A percentile compares a stretch with the other conserved stretches of the same genome.
These are phyloP conservation scores for Trichomalopsis sarcophagae DNA, from an alignment of 1,140 invertebrate species.

Conservation along the genomic window DNA sequence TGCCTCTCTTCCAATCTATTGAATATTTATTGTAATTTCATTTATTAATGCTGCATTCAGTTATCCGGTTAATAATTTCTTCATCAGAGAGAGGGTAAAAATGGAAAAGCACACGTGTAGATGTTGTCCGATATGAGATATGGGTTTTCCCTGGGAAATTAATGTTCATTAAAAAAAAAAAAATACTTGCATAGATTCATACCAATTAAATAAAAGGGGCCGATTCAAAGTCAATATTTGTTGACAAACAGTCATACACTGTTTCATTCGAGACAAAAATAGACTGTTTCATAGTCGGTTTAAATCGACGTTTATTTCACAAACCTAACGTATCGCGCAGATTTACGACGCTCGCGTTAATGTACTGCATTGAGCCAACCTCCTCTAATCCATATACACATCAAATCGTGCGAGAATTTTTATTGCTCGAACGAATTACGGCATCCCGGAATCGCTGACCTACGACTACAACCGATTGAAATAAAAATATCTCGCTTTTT, in stretches of 20 bases:
- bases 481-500: background rate
- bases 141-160: background rate
- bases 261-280: too few relatives aligned
- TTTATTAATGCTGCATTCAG: background rate
- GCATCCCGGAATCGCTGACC: background rate
- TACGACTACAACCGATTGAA: background rate
- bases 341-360: background rate
- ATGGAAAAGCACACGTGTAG: too few relatives aligned
- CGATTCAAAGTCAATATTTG: too few relatives aligned
- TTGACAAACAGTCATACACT: too few relatives aligned
- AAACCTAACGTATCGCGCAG: background rate
- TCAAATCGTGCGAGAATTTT: background rate
- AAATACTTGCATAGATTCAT: too few relatives aligned
- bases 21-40: background rate
- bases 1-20: background rate
- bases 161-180: background rate
- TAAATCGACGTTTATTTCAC: background rate
- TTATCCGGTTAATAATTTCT: background rate
- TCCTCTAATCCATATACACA: background rate
- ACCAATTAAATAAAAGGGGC: too few relatives aligned
- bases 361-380: background rate
- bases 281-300: background rate
- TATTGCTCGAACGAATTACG: background rate
- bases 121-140: too few relatives aligned
- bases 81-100: too few relatives aligned